Evolutionary conservation across 2,113 vertebrate genomes (phyloP), one percentile per base, ranked within the genome.

Genomic region (Clarias gariepinus): DNA sequence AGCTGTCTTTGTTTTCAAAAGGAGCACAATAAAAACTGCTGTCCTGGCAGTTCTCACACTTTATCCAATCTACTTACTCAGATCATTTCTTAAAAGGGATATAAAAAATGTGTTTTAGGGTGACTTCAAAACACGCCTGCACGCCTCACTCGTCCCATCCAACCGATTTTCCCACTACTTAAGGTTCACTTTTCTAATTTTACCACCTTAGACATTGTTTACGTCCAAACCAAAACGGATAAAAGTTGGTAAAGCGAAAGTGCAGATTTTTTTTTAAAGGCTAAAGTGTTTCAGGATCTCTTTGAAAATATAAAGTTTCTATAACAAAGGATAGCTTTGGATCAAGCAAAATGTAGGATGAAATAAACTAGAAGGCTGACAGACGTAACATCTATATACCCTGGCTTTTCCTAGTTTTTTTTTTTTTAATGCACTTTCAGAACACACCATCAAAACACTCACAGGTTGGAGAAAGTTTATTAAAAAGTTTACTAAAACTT

Each of bases 161-260:
- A 61, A 41, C 55, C 23, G 30, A 81, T 64, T 52, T 82, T 47
- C 23, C 36, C 2, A 47, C 55, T 36, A 33, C 30, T 25, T 64
- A 47, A 64, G 33, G 28, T 41, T 52, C 28, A 47, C 80, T 64
- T 64, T 47, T 64, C 36, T 28, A 82, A 33, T 64, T 47, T 47
- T n/a, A 82, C 61, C 33, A 60, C 78, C 30, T 60, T 78, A 55
- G 55, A 55, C 52, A n/a, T 3, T 80, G 78, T 80, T 80, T 80
- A 80, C 2, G 55, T 80, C 55, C 19, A 2, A 80, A 60, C 5
- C 9, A 60, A 55, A 80, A 58, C 30, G 28, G 76, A 57, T 57
- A 18, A 11, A 79, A 36, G 28, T 21, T 58, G 55, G 16, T 28
- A 58, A 79, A 79, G 77, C 33, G 52, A 78, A 55, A 6, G 15